These are phyloP conservation scores for Cordylochernes scorpioides DNA, from an alignment of 2,888 invertebrate species.

Conservation along the genomic window DNA sequence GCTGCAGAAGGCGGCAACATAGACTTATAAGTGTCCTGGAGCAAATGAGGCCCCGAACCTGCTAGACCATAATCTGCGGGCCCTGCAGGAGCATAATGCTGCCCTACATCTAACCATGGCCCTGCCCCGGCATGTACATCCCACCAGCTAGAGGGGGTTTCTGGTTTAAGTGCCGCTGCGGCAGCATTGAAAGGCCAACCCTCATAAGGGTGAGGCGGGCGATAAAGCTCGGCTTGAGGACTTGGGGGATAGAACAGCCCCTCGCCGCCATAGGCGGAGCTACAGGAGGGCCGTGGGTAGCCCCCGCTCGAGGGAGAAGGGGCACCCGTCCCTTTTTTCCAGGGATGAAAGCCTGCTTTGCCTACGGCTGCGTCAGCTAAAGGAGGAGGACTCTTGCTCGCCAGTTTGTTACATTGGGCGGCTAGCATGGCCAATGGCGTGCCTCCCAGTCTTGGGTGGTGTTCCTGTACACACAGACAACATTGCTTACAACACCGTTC, in stretches of 20 bases:
- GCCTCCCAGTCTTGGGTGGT: slow-evolving; percentile 70
- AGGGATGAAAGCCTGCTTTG: slow-evolving; percentile 84
- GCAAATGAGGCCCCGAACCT: slow-evolving; percentile 55
- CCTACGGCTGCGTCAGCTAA: slow-evolving; percentile 84
- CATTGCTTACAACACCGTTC: too few relatives aligned
- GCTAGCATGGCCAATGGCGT: slow-evolving; percentile 90
- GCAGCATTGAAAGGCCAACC: slow-evolving; percentile 83
- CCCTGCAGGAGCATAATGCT: slow-evolving; percentile 24
- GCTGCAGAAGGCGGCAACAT: slow-evolving; percentile 35
- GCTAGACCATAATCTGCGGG: slow-evolving; percentile 22
- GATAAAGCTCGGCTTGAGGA: too few relatives aligned
- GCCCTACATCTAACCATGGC: slow-evolving; percentile 60
- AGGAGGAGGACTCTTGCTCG: slow-evolving; percentile 78
- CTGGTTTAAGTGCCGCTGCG: slow-evolving; percentile 47
- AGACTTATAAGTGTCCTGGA: slow-evolving; percentile 85
- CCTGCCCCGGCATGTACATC: slow-evolving; percentile 42
- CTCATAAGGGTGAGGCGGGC: slow-evolving; percentile 54
- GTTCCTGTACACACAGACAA: too few relatives aligned
- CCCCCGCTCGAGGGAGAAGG: slow-evolving; percentile 14
- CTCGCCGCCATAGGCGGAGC: slow-evolving; percentile 41
- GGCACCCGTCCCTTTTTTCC: slow-evolving; percentile 48
- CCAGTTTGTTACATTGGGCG: slow-evolving; percentile 88
- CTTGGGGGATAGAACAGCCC: slow-evolving; percentile 12
- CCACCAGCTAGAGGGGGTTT: slow-evolving; percentile 48
- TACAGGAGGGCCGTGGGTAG: slow-evolving; percentile 27